Evolutionary conservation across 2,797 vertebrate genomes (phyloP), one percentile per base, ranked within the genome.

Genomic region (Silurus lanzhouensis): DNA sequence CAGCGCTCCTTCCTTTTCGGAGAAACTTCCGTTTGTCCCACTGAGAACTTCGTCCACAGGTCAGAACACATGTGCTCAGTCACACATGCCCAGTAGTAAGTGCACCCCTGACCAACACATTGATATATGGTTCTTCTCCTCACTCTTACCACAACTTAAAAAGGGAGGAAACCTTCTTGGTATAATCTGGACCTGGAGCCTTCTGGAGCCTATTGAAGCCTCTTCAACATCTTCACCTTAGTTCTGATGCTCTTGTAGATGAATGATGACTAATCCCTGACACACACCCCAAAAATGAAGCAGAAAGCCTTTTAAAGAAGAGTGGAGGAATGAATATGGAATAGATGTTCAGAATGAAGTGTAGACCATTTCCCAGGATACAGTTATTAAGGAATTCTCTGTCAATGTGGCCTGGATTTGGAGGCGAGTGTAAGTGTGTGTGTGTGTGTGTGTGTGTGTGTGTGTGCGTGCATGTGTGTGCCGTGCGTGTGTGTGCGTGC

Each of bases 1-100:
- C 52, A 3, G 74, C 15, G 44, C 76, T 80, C 15, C 48, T 71
- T 80, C 64, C 76, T 48, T 52, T 63, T 75, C 78, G 13, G 19
- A 44, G 19, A 61, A 60, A 44, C 57, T 22, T 44, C 58, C 4
- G 14, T 7, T n/a, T 27, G 60, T 85, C 84, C 68, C 13, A 27
- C 78, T 58, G 78, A 82, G 70, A 67, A 75, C 60, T 27, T 74
- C 68, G 27, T 55, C 27, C 25, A 64, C 46, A 44, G 6, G 5
- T 74, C 68, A 31, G 52, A 63, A 17, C 31, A n/a, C 14, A 13
- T 46, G 77, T 79, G 31, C 48, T 52, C 8, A 52, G 48, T 4
- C 48, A 52, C 48, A 10, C 48, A 52, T 52, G 48, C 48, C 48
- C 48, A 52, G 10, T 7, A 52, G 48, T 52, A 52, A 52, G 10